Percentiles rank a stretch among this genome's conserved stretches.
Evolutionary conservation across 1,140 invertebrate genomes (phyloP).

Genomic region (Sipha flava): DNA sequence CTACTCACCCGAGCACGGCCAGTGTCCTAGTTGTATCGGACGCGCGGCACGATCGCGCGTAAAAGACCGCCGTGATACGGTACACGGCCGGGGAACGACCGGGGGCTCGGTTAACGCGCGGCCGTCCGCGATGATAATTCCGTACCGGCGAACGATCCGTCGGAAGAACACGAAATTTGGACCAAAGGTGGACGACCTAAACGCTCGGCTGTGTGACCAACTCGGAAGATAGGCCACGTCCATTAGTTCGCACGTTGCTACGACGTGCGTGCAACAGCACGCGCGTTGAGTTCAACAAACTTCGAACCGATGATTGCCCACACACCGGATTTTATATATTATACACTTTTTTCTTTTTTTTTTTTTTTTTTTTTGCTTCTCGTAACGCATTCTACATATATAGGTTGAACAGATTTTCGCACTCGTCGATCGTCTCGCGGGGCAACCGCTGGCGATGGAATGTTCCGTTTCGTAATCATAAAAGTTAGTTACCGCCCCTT

Average conservation of each 20-base stretch:
- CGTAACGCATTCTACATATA: not conserved
- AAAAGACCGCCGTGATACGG: not conserved
- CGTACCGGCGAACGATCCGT: conserved; percentile 20
- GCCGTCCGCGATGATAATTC: not conserved
- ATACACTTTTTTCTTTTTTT: too few species aligned
- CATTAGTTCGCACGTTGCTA: conserved; percentile 1
- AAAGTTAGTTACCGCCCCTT: too few species aligned
- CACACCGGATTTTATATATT: not conserved
- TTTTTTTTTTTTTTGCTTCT: not conserved
- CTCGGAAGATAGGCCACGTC: conserved; percentile 21
- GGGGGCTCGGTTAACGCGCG: not conserved
- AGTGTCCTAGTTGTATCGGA: conserved; percentile 3
- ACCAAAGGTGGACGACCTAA: conserved; percentile 29
- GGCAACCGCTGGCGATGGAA: too few species aligned
- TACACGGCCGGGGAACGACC: not conserved
- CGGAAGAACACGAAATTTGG: conserved; percentile 29
- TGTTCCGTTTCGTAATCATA: too few species aligned
- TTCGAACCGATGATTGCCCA: not conserved
- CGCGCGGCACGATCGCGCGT: too few species aligned
- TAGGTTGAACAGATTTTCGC: too few species aligned
- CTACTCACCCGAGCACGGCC: not conserved
- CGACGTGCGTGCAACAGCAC: too few species aligned
- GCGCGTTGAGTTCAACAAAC: conserved; percentile 21
- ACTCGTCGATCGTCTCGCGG: too few species aligned
- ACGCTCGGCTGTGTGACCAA: conserved; percentile 9